These are phyloP conservation scores for Synanthedon formicaeformis DNA, from an alignment of 2,888 invertebrate genomes.

Conservation along the genomic window DNA sequence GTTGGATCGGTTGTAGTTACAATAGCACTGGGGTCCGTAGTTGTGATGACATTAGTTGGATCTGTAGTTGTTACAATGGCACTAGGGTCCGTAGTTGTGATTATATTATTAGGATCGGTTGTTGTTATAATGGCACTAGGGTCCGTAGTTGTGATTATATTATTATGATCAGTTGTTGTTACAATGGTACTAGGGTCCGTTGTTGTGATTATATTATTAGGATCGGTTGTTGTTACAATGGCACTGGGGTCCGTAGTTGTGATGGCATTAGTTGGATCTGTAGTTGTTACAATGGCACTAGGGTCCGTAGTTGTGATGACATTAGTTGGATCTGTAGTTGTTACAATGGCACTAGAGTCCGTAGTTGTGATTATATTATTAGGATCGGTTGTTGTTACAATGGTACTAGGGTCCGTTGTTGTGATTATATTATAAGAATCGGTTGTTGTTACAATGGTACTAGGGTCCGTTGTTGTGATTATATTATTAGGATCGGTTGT, in stretches of 20 bases:
- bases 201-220: conserved; percentile 1
- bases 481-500: too few relatives aligned
- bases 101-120: background rate
- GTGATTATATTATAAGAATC: too few relatives aligned
- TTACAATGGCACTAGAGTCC: too few relatives aligned
- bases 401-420: too few relatives aligned
- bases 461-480: too few relatives aligned
- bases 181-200: conserved; percentile 2
- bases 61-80: background rate
- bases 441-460: too few relatives aligned
- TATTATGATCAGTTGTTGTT: background rate
- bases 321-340: too few relatives aligned
- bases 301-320: too few relatives aligned
- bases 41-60: conserved; percentile 1
- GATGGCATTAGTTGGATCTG: background rate
- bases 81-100: background rate
- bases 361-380: too few relatives aligned
- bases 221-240: conserved; percentile 2
- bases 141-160: background rate
- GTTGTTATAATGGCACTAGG: conserved; percentile 3
- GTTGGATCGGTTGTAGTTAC: background rate
- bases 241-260: conserved; percentile 1
- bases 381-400: too few relatives aligned
- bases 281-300: too few relatives aligned
- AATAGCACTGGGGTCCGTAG: conserved; percentile 3